Evolutionary conservation across 2,888 invertebrate genomes (phyloP), one percentile per base, ranked within the genome.

Genomic region (Diogma glabrata): DNA sequence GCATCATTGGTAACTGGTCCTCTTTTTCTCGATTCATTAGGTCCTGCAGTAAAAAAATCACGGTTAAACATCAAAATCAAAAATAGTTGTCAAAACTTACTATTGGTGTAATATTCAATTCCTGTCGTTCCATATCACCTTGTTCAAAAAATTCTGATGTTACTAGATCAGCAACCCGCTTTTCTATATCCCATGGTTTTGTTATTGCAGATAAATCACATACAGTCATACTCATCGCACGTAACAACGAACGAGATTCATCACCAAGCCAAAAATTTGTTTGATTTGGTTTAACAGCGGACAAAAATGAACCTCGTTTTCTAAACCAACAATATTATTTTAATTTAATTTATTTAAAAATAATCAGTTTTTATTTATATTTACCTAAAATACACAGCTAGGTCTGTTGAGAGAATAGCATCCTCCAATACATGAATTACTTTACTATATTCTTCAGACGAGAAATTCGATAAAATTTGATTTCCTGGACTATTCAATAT

Each of bases 11-110:
- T 61, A 94, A 75, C 68, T 93, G 87, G 64, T 92, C 90, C 71
- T 91, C 88, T 68, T 93, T 93, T 64, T 91, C 91, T 62, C 94
- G 76, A 69, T 94, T 92, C 93, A 94, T 94, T 70, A 93, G 84
- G 66, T 91, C 91, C n/a, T n/a, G n/a, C n/a, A n/a, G n/a, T n/a
- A n/a, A n/a, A n/a, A n/a, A n/a, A n/a, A n/a, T n/a, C n/a, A n/a
- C n/a, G n/a, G n/a, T n/a, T n/a, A n/a, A n/a, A n/a, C n/a, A n/a
- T n/a, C n/a, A n/a, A n/a, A n/a, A n/a, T n/a, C n/a, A n/a, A n/a
- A n/a, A n/a, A n/a, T n/a, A n/a, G n/a, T n/a, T n/a, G n/a, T n/a
- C n/a, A n/a, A n/a, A n/a, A n/a, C n/a, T n/a, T n/a, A n/a, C n/a
- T 66, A 88, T 88, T 45, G 93, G 93, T 33, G 91, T 90, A 59